phyloP scores from a whole-genome alignment of 2,888 invertebrate species.

The Athripsodes cinereus region DNA sequence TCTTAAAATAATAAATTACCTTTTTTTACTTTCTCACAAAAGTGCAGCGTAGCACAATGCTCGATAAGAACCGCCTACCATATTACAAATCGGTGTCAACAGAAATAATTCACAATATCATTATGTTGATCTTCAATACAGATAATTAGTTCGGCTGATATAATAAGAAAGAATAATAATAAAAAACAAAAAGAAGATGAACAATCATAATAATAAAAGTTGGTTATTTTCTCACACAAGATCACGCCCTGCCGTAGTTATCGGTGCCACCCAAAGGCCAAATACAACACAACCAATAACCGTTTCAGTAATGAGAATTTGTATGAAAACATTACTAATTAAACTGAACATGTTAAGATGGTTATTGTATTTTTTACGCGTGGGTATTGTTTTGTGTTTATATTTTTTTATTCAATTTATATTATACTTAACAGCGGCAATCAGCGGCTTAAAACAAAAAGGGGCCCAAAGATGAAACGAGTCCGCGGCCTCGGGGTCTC shows the following conservation, averaged over 20 bases:
- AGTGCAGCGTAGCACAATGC: not conserved
- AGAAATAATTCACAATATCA: conserved; percentile 1
- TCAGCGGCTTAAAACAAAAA: conserved; percentile 32
- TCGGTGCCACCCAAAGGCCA: conserved; percentile 13
- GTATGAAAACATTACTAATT: not conserved
- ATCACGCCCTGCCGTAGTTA: conserved; percentile 8
- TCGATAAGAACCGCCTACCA: not conserved
- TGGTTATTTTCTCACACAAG: conserved; percentile 14
- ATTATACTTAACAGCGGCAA: conserved; percentile 13
- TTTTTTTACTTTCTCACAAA: no score
- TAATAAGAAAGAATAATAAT: not conserved
- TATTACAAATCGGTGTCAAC: conserved; percentile 1
- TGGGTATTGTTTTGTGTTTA: not conserved
- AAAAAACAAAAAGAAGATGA: not conserved
- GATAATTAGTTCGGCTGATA: conserved; percentile 4
- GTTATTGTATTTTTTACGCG: not conserved
- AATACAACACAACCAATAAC: not conserved
- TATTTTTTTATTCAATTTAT: not conserved
- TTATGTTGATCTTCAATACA: not conserved
- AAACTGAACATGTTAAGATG: not conserved
- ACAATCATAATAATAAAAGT: conserved; percentile 8
- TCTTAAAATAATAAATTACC: no score
- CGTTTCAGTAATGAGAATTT: not conserved
- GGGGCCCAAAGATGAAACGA: conserved; percentile 36
- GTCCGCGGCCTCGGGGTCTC: conserved; percentile 31